Conservation (phyloP, 2,888 invertebrate species). For the Phortica okadai region DNA sequence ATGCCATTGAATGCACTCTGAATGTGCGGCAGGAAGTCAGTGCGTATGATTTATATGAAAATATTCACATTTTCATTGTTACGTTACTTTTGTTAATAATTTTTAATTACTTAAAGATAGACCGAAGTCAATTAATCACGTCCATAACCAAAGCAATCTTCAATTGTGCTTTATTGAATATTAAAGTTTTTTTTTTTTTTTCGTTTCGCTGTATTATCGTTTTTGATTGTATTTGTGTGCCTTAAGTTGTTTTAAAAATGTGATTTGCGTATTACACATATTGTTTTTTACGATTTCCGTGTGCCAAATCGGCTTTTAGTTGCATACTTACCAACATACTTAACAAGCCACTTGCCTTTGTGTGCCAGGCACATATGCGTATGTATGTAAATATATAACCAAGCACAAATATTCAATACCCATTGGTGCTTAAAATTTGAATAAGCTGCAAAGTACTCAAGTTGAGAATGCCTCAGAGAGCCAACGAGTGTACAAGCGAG, state of each 20-base stretch:
- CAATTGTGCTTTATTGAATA: no score
- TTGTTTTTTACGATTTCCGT: not conserved
- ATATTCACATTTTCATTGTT: not conserved
- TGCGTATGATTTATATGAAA: not conserved
- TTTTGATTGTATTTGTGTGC: not conserved
- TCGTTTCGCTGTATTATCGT: not conserved
- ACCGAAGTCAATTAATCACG: not conserved
- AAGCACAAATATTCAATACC: conserved; percentile 8
- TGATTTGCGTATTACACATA: not conserved
- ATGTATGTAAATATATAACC: conserved; percentile 1
- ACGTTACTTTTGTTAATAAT: not conserved
- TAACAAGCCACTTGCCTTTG: not conserved
- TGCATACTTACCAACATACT: not conserved
- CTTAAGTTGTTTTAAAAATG: not conserved
- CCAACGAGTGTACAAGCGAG: not conserved
- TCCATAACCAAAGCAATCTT: no score
- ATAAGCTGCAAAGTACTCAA: conserved; percentile 7
- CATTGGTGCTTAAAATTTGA: conserved; percentile 17
- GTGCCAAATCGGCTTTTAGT: not conserved
- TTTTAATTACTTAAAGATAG: not conserved
- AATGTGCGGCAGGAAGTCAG: not conserved
- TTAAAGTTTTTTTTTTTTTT: no score
- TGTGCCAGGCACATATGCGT: not conserved
- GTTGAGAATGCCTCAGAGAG: not conserved
- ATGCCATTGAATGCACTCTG: no score